Evolutionary conservation across 2,888 invertebrate species (phyloP).

Genomic region (Eulithis testata): DNA sequence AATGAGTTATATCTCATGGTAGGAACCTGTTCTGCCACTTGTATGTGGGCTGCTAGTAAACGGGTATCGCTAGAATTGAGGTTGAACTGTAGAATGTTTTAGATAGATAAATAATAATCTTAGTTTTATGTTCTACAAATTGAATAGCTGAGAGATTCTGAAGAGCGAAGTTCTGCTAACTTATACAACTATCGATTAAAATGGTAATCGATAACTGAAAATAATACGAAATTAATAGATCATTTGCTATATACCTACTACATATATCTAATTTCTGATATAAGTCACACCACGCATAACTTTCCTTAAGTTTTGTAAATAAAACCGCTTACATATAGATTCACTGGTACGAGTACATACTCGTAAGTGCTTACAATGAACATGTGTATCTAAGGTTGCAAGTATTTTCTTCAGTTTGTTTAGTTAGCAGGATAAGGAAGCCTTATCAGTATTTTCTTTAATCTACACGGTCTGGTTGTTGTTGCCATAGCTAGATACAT

Average conservation of each 20-base stretch:
- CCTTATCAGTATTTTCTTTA: slow-evolving; percentile 53
- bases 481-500: slow-evolving; percentile 25
- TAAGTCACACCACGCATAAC: not conserved
- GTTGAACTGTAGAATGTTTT: slow-evolving; percentile 29
- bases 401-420: slow-evolving; percentile 34
- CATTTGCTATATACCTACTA: not conserved
- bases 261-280: not conserved
- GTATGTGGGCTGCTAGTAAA: slow-evolving; percentile 46
- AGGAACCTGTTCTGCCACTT: slow-evolving; percentile 62
- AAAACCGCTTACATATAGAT: slow-evolving; percentile 7
- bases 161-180: not conserved
- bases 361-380: slow-evolving; percentile 19
- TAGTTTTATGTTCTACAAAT: slow-evolving; percentile 15
- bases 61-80: slow-evolving; percentile 35
- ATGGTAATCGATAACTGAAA: not conserved
- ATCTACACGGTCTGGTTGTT: slow-evolving; percentile 44
- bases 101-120: slow-evolving; percentile 21
- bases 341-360: not conserved
- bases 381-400: slow-evolving; percentile 22
- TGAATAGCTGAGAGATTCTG: slow-evolving; percentile 1
- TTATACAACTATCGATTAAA: not conserved
- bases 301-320: slow-evolving; percentile 7
- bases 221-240: not conserved
- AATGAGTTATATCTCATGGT: slow-evolving; percentile 57
- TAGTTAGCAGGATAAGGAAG: slow-evolving; percentile 49